Conservation (phyloP, 2,888 invertebrate species). For the Harmothoe impar region DNA sequence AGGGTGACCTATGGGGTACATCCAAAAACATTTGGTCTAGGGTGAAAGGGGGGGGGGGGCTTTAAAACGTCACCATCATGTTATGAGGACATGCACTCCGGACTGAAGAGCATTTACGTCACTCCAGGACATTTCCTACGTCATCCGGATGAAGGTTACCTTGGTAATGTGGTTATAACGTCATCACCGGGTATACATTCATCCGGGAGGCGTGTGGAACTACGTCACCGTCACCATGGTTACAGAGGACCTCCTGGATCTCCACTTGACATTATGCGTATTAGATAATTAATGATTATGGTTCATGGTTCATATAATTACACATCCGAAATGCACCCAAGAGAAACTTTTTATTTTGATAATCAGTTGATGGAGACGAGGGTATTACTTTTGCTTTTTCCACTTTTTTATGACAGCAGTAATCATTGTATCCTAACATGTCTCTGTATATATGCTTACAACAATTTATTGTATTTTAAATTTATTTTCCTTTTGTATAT, state of each 20-base stretch:
- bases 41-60: too few relatives aligned
- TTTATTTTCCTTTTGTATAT: not conserved
- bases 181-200: slow-evolving; percentile 63
- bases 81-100: too few relatives aligned
- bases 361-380: not conserved
- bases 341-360: not conserved
- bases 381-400: too few relatives aligned
- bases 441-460: too few relatives aligned
- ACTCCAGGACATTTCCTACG: not conserved
- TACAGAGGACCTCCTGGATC: not conserved
- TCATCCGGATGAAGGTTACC: slow-evolving; percentile 9
- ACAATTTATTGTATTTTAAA: too few relatives aligned
- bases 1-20: too few relatives aligned
- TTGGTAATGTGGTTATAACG: slow-evolving; percentile 39
- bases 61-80: too few relatives aligned
- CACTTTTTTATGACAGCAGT: not conserved
- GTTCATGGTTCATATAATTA: too few relatives aligned
- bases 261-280: not conserved
- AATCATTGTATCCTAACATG: too few relatives aligned
- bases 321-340: not conserved
- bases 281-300: not conserved
- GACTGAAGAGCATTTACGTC: not conserved
- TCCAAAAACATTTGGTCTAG: not conserved
- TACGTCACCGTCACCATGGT: slow-evolving; percentile 4
- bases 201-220: slow-evolving; percentile 28